Base-by-base conservation (phyloP, 2,888 invertebrate species). In the Byasa hedistus region DNA sequence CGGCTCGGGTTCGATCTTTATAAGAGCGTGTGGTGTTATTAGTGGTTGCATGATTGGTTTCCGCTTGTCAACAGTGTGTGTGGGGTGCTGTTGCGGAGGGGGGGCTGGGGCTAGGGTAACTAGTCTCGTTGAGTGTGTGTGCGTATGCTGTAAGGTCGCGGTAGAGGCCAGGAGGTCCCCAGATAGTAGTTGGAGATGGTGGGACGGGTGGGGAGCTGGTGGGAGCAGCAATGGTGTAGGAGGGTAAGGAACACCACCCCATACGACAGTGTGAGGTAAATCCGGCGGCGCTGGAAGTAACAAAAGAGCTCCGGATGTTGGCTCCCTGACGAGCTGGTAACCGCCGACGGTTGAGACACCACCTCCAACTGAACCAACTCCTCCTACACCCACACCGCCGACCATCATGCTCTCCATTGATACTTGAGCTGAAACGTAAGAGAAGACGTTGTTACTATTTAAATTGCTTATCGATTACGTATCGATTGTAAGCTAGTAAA, bases 251-350 rank as follows among this genome's bases (percentile, higher is more conserved):
- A 95, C 93, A 75, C 95, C 94, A 52, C 95, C 95, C 95, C 95
- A 96, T 23, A 96, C 94, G 57, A 96, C 94, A 0, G 95, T 93
- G 81, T 95, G 95, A 71, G 95, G 95, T 70, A 95, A 89, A 77
- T 95, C 95, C 3, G 85, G 94, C 57, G 96, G 93, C 51, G 96
- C 93, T 57, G 96, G 96, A 74, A 97, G 92, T 71, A 97, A 94
- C 71, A 97, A 93, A 69, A 97, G 92, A 75, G 96, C 96, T 57
- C 97, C 97, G 4, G 96, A 96, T 24, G 95, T 93, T 39, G 97
- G 96, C 83, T 98, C 98, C 71, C 97, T 94, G 61, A 96, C 95
- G 79, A 98, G 93, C 87, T 97, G 97, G 86, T 95, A 96, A 68
- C 97, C 97, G 68, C 96, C 94, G 68, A 96, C 80, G 92, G 95